These are phyloP conservation scores for Gari tellinella DNA, from an alignment of 2,888 invertebrate species.

Conservation along the genomic window DNA sequence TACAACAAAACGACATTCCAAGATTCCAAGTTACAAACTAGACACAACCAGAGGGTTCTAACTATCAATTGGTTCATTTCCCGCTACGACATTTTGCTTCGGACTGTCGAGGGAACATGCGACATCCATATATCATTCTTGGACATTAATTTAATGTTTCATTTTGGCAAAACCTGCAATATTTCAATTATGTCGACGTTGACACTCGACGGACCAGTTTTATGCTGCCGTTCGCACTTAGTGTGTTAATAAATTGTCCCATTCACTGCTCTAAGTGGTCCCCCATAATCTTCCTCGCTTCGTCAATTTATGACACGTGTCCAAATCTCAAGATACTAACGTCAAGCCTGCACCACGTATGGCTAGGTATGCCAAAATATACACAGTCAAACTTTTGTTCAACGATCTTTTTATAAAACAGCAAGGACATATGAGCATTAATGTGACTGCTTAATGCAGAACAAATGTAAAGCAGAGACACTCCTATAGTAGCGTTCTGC, in stretches of 20 bases:
- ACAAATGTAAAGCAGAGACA: too few relatives aligned
- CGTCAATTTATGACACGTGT: slow-evolving; percentile 49
- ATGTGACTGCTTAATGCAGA: too few relatives aligned
- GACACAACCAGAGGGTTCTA: too few relatives aligned
- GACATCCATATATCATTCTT: slow-evolving; percentile 3
- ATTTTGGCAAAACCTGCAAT: slow-evolving; percentile 19
- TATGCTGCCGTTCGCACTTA: slow-evolving; percentile 52
- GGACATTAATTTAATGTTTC: slow-evolving; percentile 28
- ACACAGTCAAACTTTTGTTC: slow-evolving; percentile 29
- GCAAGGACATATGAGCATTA: too few relatives aligned
- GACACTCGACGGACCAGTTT: slow-evolving; percentile 37
- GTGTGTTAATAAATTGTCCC: slow-evolving; percentile 56
- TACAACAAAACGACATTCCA: too few relatives aligned
- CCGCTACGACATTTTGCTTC: too few relatives aligned
- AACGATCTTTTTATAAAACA: too few relatives aligned
- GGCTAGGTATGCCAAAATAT: slow-evolving; percentile 38
- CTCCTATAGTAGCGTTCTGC: too few relatives aligned
- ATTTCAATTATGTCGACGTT: slow-evolving; percentile 32
- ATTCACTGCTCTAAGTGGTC: slow-evolving; percentile 36
- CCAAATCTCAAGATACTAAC: slow-evolving; percentile 23
- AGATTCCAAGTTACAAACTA: too few relatives aligned
- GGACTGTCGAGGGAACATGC: neutral
- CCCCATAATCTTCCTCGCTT: slow-evolving; percentile 21
- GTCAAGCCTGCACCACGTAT: slow-evolving; percentile 23
- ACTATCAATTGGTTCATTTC: too few relatives aligned